Percentiles rank a stretch among this genome's conserved stretches.
phyloP scores from a whole-genome alignment of 1,140 invertebrate genomes.

The Zaprionus kolodkinae region DNA sequence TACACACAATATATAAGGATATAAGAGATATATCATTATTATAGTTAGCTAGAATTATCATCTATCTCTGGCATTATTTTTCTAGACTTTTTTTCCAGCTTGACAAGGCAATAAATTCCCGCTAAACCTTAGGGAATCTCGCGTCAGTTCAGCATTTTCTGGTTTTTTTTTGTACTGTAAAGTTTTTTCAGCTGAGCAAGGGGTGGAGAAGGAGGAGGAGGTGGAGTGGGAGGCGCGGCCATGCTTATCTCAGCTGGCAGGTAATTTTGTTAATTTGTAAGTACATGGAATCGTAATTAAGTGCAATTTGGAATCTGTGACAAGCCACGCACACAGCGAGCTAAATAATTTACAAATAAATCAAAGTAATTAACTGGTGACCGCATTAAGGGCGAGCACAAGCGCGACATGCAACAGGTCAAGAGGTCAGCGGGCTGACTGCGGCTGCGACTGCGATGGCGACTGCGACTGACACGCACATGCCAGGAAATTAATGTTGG shows the following conservation, averaged over 20 bases:
- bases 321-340: constrained; percentile 49
- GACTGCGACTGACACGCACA: constrained; percentile 34
- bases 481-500: constrained; percentile 37
- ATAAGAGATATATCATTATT: not conserved
- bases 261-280: constrained; percentile 74
- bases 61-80: not conserved
- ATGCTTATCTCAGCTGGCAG: constrained; percentile 22
- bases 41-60: not conserved
- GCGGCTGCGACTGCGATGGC: not conserved
- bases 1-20: not conserved
- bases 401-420: constrained; percentile 67
- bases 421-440: constrained; percentile 46
- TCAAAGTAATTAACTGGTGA: constrained; percentile 75
- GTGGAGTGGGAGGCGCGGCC: not conserved
- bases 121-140: not conserved
- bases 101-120: constrained; percentile 4
- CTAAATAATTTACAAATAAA: constrained; percentile 71
- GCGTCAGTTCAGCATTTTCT: not conserved
- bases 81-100: not conserved
- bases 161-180: not conserved
- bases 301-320: constrained; percentile 76
- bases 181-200: not conserved
- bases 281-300: constrained; percentile 70
- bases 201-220: not conserved
- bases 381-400: constrained; percentile 10